Conservation (phyloP, 2,797 vertebrate genomes). For the Acipenser transmontanus region DNA sequence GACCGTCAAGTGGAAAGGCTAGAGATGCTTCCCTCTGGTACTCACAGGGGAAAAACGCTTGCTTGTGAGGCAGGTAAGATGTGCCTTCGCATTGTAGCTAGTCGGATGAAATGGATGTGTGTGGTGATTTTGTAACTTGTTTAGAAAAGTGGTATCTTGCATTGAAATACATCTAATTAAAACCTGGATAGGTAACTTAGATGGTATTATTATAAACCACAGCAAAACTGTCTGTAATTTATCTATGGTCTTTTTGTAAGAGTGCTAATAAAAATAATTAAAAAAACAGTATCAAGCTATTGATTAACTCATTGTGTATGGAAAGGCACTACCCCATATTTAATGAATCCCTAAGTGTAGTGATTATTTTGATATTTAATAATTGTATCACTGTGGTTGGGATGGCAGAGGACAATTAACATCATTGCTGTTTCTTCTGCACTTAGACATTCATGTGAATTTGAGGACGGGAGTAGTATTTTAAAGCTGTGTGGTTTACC, state of each 20-base stretch:
- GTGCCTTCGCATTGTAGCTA: not conserved
- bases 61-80: conserved; percentile 70
- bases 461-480: too few species aligned
- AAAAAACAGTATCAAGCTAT: not conserved
- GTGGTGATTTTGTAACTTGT: not conserved
- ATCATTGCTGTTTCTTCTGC: too few species aligned
- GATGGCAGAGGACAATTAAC: too few species aligned
- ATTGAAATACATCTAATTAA: too few species aligned
- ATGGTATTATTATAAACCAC: too few species aligned
- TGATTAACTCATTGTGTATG: not conserved
- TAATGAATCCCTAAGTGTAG: not conserved
- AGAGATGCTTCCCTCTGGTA: conserved; percentile 65
- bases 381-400: too few species aligned
- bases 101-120: conserved; percentile 3
- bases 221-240: too few species aligned
- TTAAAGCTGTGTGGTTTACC: too few species aligned
- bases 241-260: too few species aligned
- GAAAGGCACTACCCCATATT: not conserved
- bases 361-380: conserved; percentile 9
- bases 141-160: not conserved
- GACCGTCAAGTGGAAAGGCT: conserved; percentile 56
- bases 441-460: too few species aligned
- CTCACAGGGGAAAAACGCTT: conserved; percentile 70
- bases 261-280: not conserved
- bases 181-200: too few species aligned